Base-by-base conservation (phyloP, 2,888 invertebrate species). In the Chymomyza amoena region DNA sequence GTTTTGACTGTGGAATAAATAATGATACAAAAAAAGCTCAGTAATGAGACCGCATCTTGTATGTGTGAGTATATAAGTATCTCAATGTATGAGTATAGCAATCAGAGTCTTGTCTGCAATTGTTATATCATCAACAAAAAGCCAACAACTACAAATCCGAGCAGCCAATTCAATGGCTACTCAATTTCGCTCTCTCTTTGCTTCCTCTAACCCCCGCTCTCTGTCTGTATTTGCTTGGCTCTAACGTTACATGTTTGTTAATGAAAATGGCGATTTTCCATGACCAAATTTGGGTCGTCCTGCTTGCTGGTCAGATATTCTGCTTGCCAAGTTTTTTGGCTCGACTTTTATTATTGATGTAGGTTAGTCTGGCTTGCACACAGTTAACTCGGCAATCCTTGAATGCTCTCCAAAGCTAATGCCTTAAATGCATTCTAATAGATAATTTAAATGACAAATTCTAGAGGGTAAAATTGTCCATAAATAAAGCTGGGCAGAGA, bases 401-500 rank as follows among this genome's bases (percentile, higher is more conserved):
- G 36, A 36, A 0, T 36, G 36, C 7, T 36, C 9, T n/a, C 18
- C 20, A 16, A 18, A 18, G 56, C 56, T 25, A 18, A 18, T 18
- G 57, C 15, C 7, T 57, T 57, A 45, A 45, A 45, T 13, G 59
- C 61, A 63, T 71, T 68, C 71, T 54, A 65, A 75, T 75, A 75
- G 65, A 75, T 75, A 75, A 65, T 68, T 68, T 70, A 71, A 66
- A 32, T 57, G 57, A 57, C 57, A 71, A 64, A 57, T 45, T 45
- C 75, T 57, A 54, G 66, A 57, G 56, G 54, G 57, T 69, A 60
- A 45, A 45, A 45, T 45, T 45, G 39, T 45, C 74, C 77, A 82
- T 85, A 87, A 87, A 87, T 84, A 85, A 82, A 69, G 20, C 57
- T 20, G 25, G 63, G 61, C 68, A 18, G 54, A 18, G 54, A 54